Conservation (phyloP, 1,140 invertebrate species). For the Drosophila asahinai region DNA sequence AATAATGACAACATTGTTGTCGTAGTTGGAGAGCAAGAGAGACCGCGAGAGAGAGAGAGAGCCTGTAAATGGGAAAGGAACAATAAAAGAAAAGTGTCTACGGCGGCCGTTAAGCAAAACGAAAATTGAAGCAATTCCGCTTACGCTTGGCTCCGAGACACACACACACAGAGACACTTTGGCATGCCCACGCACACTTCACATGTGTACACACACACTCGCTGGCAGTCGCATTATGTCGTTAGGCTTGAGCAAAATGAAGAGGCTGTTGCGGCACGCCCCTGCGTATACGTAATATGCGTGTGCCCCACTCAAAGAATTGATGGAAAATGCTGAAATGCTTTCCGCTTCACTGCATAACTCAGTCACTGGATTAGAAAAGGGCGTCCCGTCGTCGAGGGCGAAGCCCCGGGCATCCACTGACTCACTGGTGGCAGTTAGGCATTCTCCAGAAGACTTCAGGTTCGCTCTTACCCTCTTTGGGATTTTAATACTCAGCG, state of each 20-base stretch:
- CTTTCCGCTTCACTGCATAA: conserved; percentile 83
- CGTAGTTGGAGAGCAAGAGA: conserved; percentile 23
- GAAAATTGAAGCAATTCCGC: conserved; percentile 82
- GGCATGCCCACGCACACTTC: conserved; percentile 18
- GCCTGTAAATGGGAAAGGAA: conserved; percentile 52
- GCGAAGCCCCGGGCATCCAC: conserved; percentile 4
- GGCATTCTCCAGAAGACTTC: conserved; percentile 24
- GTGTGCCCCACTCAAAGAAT: conserved; percentile 59
- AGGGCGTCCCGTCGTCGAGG: conserved; percentile 58
- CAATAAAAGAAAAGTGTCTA: conserved; percentile 84
- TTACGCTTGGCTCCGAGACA: conserved; percentile 43
- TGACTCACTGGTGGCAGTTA: conserved; percentile 19
- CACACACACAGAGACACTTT: conserved; percentile 14
- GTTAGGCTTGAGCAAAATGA: conserved; percentile 79
- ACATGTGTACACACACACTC: conserved; percentile 15
- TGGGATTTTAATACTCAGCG: conserved; percentile 6
- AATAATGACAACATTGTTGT: conserved; percentile 76
- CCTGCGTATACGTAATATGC: conserved; percentile 80
- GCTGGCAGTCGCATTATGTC: conserved; percentile 66
- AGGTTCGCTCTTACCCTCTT: conserved; percentile 30
- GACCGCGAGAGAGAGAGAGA: not conserved
- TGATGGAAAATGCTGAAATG: conserved; percentile 84
- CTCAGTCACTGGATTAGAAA: conserved; percentile 83
- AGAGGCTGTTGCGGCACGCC: conserved; percentile 79
- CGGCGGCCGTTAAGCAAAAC: conserved; percentile 78